These are phyloP conservation scores for Datnioides undecimradiatus DNA, from an alignment of 2,113 vertebrate species.

Conservation along the genomic window DNA sequence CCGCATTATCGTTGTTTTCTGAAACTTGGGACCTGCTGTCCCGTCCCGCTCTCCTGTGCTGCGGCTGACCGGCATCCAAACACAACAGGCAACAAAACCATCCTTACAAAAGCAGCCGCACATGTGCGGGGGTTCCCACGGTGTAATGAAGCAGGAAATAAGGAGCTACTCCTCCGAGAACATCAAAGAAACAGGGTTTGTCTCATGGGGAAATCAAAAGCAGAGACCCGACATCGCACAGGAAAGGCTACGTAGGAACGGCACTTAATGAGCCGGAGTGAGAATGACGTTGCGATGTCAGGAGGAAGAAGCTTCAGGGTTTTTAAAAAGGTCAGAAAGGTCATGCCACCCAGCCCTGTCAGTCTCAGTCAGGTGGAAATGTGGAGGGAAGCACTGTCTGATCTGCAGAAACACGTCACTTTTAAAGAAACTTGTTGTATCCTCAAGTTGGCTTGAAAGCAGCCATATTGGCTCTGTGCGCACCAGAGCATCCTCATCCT, in stretches of 20 bases:
- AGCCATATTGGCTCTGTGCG: background rate
- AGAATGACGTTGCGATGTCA: background rate
- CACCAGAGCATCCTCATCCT: background rate
- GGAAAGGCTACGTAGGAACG: too few species aligned
- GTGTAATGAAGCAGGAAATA: background rate
- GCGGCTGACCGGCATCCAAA: background rate
- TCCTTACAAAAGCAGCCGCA: background rate
- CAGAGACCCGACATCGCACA: background rate
- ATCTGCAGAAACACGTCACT: slow-evolving; percentile 13
- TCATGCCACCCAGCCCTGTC: background rate
- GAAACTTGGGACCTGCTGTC: background rate
- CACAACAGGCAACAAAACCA: background rate
- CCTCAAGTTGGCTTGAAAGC: background rate
- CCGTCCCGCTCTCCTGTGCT: background rate
- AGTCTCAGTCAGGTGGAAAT: background rate
- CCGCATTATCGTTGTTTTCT: background rate
- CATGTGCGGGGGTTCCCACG: background rate
- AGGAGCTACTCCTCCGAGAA: background rate
- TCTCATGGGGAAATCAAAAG: too few species aligned
- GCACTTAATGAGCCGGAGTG: background rate
- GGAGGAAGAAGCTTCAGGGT: background rate
- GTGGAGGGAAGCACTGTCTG: background rate
- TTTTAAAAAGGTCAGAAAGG: background rate
- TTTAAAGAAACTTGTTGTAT: background rate
- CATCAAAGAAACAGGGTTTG: background rate